These are phyloP conservation scores for Dryas iulia DNA, from an alignment of 1,140 invertebrate species.

Conservation along the genomic window DNA sequence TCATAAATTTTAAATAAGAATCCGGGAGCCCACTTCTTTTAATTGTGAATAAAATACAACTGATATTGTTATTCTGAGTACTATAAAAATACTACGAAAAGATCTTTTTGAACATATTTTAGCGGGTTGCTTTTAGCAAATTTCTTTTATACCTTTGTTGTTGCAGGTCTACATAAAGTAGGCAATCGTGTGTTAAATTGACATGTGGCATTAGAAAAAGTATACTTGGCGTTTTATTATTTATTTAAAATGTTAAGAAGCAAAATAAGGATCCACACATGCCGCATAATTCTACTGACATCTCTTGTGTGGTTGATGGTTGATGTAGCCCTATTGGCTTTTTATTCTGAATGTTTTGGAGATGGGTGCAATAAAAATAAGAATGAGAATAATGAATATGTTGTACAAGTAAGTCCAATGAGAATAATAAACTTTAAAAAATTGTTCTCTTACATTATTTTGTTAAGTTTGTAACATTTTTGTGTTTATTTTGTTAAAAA, in stretches of 20 bases:
- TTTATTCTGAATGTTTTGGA: constrained; percentile 95
- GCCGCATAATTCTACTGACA: constrained; percentile 95
- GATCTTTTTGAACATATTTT: not conserved
- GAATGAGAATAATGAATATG: constrained; percentile 66
- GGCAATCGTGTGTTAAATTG: constrained; percentile 51
- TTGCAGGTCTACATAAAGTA: constrained; percentile 51
- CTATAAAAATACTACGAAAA: not conserved
- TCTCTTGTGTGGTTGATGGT: constrained; percentile 97
- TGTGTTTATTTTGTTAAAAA: too few species aligned
- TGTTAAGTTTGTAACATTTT: not conserved
- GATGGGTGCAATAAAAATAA: constrained; percentile 82
- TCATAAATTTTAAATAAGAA: constrained; percentile 26
- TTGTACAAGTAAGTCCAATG: constrained; percentile 68
- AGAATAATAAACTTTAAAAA: not conserved
- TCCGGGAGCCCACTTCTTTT: constrained; percentile 72
- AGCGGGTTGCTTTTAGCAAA: constrained; percentile 3
- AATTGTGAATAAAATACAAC: constrained; percentile 23
- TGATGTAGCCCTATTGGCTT: constrained; percentile 94
- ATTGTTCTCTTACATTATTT: not conserved
- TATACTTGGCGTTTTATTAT: constrained; percentile 40
- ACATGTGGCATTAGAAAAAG: constrained; percentile 70
- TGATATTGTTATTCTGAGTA: not conserved
- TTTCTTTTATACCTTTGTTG: constrained; percentile 38
- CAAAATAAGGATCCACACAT: constrained; percentile 94
- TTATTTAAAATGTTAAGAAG: constrained; percentile 88